Evolutionary conservation across 2,113 vertebrate species (phyloP).

Genomic region (Mugil cephalus): DNA sequence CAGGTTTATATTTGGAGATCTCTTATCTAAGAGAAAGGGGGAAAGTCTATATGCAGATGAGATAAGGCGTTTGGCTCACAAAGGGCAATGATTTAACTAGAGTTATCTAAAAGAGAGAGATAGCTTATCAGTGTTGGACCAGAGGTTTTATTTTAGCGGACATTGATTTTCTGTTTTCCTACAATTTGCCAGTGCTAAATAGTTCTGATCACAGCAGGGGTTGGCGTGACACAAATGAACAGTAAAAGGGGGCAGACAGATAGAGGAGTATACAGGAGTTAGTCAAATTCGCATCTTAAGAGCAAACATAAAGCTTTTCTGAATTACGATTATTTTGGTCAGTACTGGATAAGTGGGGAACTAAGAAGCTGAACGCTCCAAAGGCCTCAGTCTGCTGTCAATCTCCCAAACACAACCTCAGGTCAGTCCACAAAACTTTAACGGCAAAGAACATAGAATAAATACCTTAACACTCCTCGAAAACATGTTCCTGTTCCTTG

Average conservation of each 20-base stretch:
- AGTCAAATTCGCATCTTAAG: background rate
- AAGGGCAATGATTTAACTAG: slow-evolving; percentile 4
- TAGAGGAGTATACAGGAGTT: no score
- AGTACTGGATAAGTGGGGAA: slow-evolving; percentile 16
- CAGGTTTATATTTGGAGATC: slow-evolving; percentile 4
- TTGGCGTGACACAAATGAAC: background rate
- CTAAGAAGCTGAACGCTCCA: slow-evolving; percentile 3
- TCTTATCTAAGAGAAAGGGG: slow-evolving; percentile 38
- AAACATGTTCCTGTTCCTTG: slow-evolving; percentile 55
- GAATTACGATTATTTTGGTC: slow-evolving; percentile 45
- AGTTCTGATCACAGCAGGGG: background rate
- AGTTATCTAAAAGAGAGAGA: slow-evolving; percentile 31
- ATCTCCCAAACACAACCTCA: slow-evolving; percentile 44
- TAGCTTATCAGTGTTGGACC: slow-evolving; percentile 55
- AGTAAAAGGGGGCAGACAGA: background rate
- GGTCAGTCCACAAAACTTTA: slow-evolving; percentile 48
- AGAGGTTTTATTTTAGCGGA: slow-evolving; percentile 4
- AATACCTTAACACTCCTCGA: slow-evolving; percentile 69
- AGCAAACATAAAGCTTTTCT: slow-evolving; percentile 47
- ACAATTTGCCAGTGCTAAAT: background rate
- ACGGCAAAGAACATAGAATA: slow-evolving; percentile 70
- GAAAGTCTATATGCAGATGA: slow-evolving; percentile 58
- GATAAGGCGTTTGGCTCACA: slow-evolving; percentile 56
- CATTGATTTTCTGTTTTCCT: no score
- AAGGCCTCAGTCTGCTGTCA: slow-evolving; percentile 45